Percentiles rank a stretch among this genome's conserved stretches.
Conservation (phyloP, 2,113 vertebrate genomes). For the Trochalopteron elliotii region DNA sequence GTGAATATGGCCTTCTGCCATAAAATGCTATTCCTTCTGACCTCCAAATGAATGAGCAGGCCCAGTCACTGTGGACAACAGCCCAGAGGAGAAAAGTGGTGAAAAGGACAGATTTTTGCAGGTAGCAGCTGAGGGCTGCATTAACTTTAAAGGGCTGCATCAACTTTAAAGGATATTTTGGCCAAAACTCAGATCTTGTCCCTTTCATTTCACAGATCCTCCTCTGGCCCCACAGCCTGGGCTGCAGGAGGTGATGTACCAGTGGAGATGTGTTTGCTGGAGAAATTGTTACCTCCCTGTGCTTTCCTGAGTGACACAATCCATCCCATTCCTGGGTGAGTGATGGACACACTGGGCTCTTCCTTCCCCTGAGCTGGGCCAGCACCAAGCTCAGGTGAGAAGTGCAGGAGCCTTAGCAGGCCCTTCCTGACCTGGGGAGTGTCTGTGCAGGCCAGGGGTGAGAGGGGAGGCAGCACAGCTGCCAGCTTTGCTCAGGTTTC, state of each 20-base stretch:
- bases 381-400: not conserved
- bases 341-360: not conserved
- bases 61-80: not conserved
- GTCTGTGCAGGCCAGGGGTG: not conserved
- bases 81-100: not conserved
- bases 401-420: not conserved
- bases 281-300: not conserved
- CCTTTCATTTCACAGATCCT: not conserved
- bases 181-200: not conserved
- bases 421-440: not conserved
- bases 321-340: not conserved
- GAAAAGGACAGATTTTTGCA: not conserved
- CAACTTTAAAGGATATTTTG: not conserved
- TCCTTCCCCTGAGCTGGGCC: not conserved
- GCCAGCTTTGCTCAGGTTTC: not conserved
- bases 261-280: not conserved
- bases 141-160: not conserved
- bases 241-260: not conserved
- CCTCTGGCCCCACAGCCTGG: not conserved
- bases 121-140: not conserved
- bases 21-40: not conserved
- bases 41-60: not conserved
- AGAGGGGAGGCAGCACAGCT: not conserved
- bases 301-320: not conserved
- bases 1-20: not conserved